phyloP scores from a whole-genome alignment of 2,797 vertebrate species.

The Spinus pinus region DNA sequence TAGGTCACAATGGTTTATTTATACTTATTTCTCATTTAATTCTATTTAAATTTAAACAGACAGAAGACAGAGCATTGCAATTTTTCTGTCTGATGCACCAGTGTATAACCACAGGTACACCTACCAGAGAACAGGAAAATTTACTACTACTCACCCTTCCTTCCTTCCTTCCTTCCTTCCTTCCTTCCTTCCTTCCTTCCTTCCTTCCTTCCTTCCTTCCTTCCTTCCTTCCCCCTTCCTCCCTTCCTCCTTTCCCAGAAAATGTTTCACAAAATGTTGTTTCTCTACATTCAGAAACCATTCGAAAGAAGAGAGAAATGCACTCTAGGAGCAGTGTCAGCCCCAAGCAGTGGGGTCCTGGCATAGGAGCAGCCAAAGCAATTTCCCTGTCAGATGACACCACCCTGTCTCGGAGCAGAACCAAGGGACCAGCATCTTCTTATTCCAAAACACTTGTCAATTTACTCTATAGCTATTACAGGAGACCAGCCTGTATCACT shows the following conservation, averaged over 20 bases:
- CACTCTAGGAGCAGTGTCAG: not conserved
- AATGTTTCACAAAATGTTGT: not conserved
- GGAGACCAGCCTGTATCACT: not conserved
- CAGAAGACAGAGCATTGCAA: not conserved
- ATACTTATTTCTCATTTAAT: not conserved
- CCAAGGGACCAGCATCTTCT: not conserved
- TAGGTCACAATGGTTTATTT: not conserved
- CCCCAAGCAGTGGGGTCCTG: not conserved
- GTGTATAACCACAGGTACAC: not conserved
- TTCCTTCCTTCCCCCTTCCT: no score
- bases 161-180: no score
- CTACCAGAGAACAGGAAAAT: not conserved
- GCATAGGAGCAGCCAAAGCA: not conserved
- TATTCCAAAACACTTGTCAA: not conserved
- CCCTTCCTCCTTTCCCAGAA: not conserved
- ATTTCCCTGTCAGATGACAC: not conserved
- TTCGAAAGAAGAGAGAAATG: not conserved
- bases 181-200: no score
- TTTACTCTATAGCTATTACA: not conserved
- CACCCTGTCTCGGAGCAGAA: not conserved
- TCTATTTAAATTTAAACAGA: not conserved
- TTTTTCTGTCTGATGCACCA: not conserved
- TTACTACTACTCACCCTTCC: no score
- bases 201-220: no score
- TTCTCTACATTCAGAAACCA: not conserved